phyloP scores from a whole-genome alignment of 2,113 vertebrate species.

The Chitala chitala region DNA sequence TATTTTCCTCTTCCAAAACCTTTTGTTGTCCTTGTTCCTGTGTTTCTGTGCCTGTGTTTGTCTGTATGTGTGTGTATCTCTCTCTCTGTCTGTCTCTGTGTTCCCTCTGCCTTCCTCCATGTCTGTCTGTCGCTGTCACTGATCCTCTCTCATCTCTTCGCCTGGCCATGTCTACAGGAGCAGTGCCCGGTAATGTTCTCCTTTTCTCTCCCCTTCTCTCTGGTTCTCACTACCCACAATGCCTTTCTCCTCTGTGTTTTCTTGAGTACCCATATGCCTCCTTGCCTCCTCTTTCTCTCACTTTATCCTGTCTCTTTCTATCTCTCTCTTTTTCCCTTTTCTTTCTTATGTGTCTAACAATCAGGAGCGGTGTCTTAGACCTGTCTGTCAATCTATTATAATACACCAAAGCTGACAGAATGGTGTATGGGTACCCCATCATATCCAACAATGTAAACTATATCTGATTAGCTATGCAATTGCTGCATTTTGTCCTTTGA shows the following conservation, averaged over 20 bases:
- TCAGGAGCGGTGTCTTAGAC: slow-evolving; percentile 30
- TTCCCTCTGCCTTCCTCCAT: slow-evolving; percentile 15
- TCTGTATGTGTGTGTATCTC: no score
- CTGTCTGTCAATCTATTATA: neutral
- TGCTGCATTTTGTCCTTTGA: neutral
- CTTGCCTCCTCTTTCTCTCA: slow-evolving; percentile 16
- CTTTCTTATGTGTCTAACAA: slow-evolving; percentile 40
- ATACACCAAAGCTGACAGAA: neutral
- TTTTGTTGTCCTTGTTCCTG: slow-evolving; percentile 12
- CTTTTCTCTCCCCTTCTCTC: slow-evolving; percentile 35
- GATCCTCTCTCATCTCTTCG: slow-evolving; percentile 55
- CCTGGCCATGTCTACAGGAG: slow-evolving; percentile 50
- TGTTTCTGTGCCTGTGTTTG: no score
- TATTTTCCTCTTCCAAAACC: slow-evolving; percentile 47
- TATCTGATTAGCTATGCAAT: slow-evolving; percentile 13
- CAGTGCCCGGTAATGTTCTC: slow-evolving; percentile 54
- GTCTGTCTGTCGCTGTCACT: slow-evolving; percentile 48
- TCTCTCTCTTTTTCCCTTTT: slow-evolving; percentile 35
- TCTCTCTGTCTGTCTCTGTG: slow-evolving; percentile 16
- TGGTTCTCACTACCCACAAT: slow-evolving; percentile 33
- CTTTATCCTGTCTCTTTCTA: slow-evolving; percentile 18
- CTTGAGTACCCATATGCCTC: slow-evolving; percentile 37
- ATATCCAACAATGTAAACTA: slow-evolving; percentile 5
- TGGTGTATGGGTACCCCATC: slow-evolving; percentile 17
- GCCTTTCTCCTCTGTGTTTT: slow-evolving; percentile 37